Evolutionary conservation across 2,888 invertebrate species (phyloP).

Genomic region (Cheilosia impressa): DNA sequence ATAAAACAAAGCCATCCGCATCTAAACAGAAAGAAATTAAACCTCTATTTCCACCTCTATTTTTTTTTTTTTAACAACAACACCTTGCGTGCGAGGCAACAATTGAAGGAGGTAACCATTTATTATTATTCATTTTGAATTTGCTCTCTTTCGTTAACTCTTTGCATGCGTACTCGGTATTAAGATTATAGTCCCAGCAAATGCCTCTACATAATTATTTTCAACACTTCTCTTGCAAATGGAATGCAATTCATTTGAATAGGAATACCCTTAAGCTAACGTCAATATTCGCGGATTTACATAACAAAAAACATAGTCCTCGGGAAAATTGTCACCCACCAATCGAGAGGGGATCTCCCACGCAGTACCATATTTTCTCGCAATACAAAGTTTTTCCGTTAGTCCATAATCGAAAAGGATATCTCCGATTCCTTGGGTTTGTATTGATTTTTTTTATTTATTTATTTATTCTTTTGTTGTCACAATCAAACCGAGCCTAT

Average conservation of each 20-base stretch:
- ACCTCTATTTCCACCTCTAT: neutral
- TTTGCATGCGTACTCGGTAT: conserved; percentile 35
- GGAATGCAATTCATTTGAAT: conserved; percentile 26
- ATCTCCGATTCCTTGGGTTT: conserved; percentile 6
- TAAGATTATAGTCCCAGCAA: neutral
- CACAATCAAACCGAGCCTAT: conserved; percentile 19
- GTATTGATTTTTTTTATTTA: conserved; percentile 14
- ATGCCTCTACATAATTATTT: conserved; percentile 7
- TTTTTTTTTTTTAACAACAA: neutral
- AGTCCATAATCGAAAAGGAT: conserved; percentile 34
- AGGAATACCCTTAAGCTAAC: conserved; percentile 11
- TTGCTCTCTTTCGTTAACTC: conserved; percentile 14
- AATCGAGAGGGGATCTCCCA: neutral
- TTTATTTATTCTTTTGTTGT: neutral
- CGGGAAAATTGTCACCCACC: neutral
- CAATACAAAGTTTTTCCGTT: neutral
- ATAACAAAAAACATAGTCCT: conserved; percentile 13
- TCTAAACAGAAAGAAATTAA: neutral
- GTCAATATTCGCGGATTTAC: conserved; percentile 33
- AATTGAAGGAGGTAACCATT: conserved; percentile 34
- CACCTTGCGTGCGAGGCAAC: conserved; percentile 29
- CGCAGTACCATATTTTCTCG: neutral
- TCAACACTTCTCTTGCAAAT: conserved; percentile 6
- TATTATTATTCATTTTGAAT: conserved; percentile 15
- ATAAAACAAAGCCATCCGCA: conserved; percentile 31